Base-by-base conservation (phyloP, 2,797 vertebrate genomes). In the Pangasius djambal region DNA sequence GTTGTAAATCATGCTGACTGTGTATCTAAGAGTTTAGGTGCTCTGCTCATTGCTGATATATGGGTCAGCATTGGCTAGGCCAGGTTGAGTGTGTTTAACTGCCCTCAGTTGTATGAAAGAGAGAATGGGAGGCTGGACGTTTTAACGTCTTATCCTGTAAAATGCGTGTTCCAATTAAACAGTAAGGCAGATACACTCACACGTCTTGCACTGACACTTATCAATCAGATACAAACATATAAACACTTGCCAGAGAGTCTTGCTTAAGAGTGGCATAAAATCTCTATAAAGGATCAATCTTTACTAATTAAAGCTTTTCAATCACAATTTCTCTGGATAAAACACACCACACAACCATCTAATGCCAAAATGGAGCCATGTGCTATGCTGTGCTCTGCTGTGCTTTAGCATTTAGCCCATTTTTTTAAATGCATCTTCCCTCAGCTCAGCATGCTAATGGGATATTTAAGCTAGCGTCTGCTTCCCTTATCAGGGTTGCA, bases 81-180 rank as follows among this genome's bases (percentile, higher is more conserved):
- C 72, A 34, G 59, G n/a, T 72, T 67, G 28, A 40, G 63, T 75
- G 87, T 59, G 57, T 85, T 88, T 91, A 79, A 59, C 20, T 34
- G 52, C 18, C 55, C 9, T 59, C 55, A 59, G 31, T 37, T 37
- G 31, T 59, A 37, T 59, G 31, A 59, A 89, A 87, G 82, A 44
- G 72, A 69, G 37, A 40, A 20, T 0, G 0, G 28, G 34, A 85
- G 78, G 75, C 34, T 12, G 37, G 84, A 28, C n/a, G 50, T 57
- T 92, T 88, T 89, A 88, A 89, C 8, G 57, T 31, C 70, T 70
- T 67, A 34, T 84, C 44, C 57, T 87, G 79, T 89, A 89, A 91
- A 91, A 84, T 50, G 12, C 84, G 44, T 83, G 59, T 61, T 37
- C 20, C 34, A 40, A 5, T 25, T 31, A 55, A 34, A 81, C 16